Evolutionary conservation across 2,797 vertebrate genomes (phyloP).

Genomic region (Enteromius treurensis): DNA sequence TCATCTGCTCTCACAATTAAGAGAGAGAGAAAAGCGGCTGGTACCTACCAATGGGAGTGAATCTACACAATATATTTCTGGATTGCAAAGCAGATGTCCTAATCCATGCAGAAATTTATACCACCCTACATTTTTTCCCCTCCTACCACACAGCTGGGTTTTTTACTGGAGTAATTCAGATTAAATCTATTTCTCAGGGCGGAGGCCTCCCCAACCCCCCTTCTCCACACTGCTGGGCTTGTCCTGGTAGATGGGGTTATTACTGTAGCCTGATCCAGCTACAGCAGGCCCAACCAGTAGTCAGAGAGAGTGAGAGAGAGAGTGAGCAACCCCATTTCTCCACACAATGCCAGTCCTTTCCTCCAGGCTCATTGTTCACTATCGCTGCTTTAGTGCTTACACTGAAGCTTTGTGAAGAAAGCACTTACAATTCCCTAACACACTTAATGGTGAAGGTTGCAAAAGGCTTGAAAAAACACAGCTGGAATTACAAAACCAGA

Average conservation of each 20-base stretch:
- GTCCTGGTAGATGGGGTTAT: conserved; percentile 66
- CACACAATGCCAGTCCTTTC: conserved; percentile 77
- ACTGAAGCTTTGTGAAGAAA: conserved; percentile 77
- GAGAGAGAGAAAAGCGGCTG: conserved; percentile 36
- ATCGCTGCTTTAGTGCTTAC: conserved; percentile 57
- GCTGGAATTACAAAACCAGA: not conserved
- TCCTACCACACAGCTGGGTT: conserved; percentile 77
- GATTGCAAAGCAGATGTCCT: conserved; percentile 81
- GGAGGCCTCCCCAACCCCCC: conserved; percentile 71
- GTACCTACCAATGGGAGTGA: conserved; percentile 52
- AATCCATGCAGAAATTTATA: conserved; percentile 83
- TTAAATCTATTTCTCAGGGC: conserved; percentile 84
- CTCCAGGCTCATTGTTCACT: conserved; percentile 80
- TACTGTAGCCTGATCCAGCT: conserved; percentile 51
- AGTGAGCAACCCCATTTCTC: conserved; percentile 77
- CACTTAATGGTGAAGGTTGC: conserved; percentile 10
- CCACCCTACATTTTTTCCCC: conserved; percentile 67
- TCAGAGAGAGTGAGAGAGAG: conserved; percentile 36
- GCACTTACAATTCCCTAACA: conserved; percentile 67
- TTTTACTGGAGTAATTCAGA: conserved; percentile 78
- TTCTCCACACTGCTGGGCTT: conserved; percentile 75
- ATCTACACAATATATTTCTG: conserved; percentile 63
- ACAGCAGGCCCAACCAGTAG: conserved; percentile 57
- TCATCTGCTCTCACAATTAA: conserved; percentile 42
- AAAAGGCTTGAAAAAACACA: conserved; percentile 12